A percentile compares a stretch with the other conserved stretches of the same genome.
These are phyloP conservation scores for Macrobrachium nipponense DNA, from an alignment of 1,140 invertebrate species.

Conservation along the genomic window DNA sequence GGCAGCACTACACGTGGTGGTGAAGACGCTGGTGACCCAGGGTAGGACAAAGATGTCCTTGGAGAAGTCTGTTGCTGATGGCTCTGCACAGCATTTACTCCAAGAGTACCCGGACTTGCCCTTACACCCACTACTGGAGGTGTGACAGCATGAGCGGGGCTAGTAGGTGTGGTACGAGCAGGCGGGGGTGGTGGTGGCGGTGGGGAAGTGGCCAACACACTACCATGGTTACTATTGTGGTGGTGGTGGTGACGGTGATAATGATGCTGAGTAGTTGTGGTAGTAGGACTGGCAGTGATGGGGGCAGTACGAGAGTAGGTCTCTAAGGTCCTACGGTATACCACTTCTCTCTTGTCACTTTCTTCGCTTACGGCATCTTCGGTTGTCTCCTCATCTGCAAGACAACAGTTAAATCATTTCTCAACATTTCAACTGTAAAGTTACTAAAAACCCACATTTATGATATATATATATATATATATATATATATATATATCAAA, in stretches of 20 bases:
- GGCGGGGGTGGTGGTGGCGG: constrained; percentile 29
- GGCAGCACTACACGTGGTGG: background rate
- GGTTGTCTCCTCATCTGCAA: constrained; percentile 49
- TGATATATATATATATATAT: no score
- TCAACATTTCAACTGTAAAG: no score
- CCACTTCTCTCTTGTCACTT: constrained; percentile 28
- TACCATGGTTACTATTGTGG: constrained; percentile 3
- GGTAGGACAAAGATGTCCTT: constrained; percentile 27
- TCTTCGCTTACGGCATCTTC: constrained; percentile 25
- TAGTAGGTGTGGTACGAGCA: constrained; percentile 46
- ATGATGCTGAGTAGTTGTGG: constrained; percentile 16
- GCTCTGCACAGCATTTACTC: background rate
- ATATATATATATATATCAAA: no score
- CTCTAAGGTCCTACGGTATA: constrained; percentile 9
- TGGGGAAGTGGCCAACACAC: constrained; percentile 19
- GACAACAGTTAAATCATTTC: constrained; percentile 4
- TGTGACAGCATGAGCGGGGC: constrained; percentile 48
- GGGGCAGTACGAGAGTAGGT: constrained; percentile 7
- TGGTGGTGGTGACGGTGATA: constrained; percentile 14
- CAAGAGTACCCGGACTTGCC: background rate
- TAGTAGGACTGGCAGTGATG: constrained; percentile 23
- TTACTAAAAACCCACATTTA: no score
- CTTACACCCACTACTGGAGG: constrained; percentile 34
- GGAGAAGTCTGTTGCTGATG: constrained; percentile 39
- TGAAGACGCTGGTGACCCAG: constrained; percentile 42